Percentiles rank a stretch among this genome's conserved stretches.
Evolutionary conservation across 1,140 invertebrate genomes (phyloP).

Genomic region (Pseudomyrmex gracilis): DNA sequence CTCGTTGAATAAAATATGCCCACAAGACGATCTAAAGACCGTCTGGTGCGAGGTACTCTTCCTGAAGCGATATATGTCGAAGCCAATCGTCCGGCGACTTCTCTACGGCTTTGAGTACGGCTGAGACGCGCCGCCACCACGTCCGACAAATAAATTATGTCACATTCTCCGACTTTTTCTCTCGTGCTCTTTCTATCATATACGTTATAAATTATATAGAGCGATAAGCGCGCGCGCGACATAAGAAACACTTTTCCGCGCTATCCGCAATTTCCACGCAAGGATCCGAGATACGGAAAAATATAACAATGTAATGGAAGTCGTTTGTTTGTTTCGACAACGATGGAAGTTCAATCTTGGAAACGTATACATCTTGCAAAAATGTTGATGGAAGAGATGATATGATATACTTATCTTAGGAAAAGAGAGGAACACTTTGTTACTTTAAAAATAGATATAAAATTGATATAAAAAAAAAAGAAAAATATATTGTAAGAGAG

Average conservation of each 20-base stretch:
- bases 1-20: conserved; percentile 57
- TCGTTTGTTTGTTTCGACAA: conserved; percentile 21
- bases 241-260: conserved; percentile 7
- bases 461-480: too few relatives aligned
- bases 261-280: not conserved
- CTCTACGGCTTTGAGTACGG: conserved; percentile 25
- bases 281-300: conserved; percentile 11
- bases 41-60: conserved; percentile 21
- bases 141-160: conserved; percentile 40
- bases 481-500: too few relatives aligned
- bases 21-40: conserved; percentile 39
- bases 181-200: conserved; percentile 6
- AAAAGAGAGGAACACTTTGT: not conserved
- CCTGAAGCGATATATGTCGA: conserved; percentile 1
- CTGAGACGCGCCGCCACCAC: not conserved
- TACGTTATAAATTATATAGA: conserved; percentile 44
- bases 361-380: conserved; percentile 1
- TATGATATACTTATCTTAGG: not conserved
- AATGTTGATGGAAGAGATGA: not conserved
- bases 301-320: conserved; percentile 3
- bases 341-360: conserved; percentile 18
- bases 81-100: conserved; percentile 22
- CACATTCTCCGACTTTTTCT: conserved; percentile 16
- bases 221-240: conserved; percentile 21
- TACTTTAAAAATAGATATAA: too few relatives aligned